phyloP scores from a whole-genome alignment of 2,797 vertebrate genomes.

The Champsocephalus esox region DNA sequence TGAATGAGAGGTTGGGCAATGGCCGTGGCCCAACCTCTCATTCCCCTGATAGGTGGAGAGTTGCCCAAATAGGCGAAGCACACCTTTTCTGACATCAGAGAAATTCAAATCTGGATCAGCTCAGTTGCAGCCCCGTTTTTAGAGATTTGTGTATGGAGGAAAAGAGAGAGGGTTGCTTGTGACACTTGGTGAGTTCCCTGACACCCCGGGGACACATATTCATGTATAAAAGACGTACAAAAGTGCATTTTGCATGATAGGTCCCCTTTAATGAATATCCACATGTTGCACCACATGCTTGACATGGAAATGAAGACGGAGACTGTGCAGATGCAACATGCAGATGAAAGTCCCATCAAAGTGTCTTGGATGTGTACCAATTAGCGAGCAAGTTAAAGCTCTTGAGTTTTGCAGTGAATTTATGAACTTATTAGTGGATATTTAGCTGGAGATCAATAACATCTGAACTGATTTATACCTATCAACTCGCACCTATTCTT shows the following conservation, averaged over 20 bases:
- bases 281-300: slow-evolving; percentile 19
- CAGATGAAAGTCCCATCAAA: slow-evolving; percentile 5
- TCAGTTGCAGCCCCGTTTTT: too few relatives aligned
- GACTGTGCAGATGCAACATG: background rate
- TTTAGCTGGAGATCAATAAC: background rate
- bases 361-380: background rate
- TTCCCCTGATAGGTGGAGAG: too few relatives aligned
- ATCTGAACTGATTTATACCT: background rate
- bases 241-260: too few relatives aligned
- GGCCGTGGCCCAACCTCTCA: too few relatives aligned
- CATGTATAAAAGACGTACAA: too few relatives aligned
- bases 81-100: too few relatives aligned
- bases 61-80: too few relatives aligned
- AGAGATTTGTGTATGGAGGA: too few relatives aligned
- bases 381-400: slow-evolving; percentile 30
- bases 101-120: background rate
- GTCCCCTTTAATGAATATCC: background rate
- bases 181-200: too few relatives aligned
- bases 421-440: background rate
- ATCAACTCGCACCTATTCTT: background rate
- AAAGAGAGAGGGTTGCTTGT: too few relatives aligned
- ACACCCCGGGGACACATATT: too few relatives aligned
- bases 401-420: background rate
- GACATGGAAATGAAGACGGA: background rate
- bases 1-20: too few relatives aligned